Percentiles rank a stretch among this genome's conserved stretches.
phyloP scores from a whole-genome alignment of 35 echinoderm and acorn worm genomes.

The Strongylocentrotus purpuratus region DNA sequence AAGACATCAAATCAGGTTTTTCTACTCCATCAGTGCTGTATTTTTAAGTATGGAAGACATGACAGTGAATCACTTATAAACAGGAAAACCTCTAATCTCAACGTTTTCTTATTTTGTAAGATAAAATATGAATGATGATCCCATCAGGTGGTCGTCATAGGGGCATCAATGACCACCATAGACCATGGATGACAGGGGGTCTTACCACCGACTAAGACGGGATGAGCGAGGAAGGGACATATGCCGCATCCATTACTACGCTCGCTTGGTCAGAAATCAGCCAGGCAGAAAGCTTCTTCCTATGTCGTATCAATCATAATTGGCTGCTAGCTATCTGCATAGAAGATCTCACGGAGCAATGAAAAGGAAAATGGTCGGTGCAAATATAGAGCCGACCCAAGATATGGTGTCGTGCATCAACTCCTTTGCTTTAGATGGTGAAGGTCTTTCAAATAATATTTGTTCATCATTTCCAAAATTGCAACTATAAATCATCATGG shows the following conservation, averaged over 20 bases:
- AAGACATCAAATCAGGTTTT: too few relatives aligned
- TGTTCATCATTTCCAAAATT: not conserved
- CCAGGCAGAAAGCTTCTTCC: conserved; percentile 12
- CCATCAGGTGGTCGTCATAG: not conserved
- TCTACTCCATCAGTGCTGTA: not conserved
- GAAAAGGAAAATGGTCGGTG: not conserved
- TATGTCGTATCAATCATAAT: conserved; percentile 21
- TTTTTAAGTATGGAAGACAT: not conserved
- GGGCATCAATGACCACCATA: not conserved
- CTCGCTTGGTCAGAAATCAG: not conserved
- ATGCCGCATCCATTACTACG: conserved; percentile 26
- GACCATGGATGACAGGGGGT: not conserved
- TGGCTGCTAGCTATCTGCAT: not conserved
- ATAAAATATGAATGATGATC: not conserved
- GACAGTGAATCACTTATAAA: not conserved
- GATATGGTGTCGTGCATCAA: not conserved
- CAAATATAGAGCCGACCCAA: not conserved
- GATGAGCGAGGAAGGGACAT: not conserved
- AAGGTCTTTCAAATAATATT: not conserved
- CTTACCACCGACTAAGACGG: not conserved
- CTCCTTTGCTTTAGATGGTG: not conserved
- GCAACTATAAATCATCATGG: not conserved
- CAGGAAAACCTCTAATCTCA: not conserved
- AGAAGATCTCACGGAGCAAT: not conserved
- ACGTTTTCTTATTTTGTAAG: not conserved